phyloP scores from a whole-genome alignment of 1,140 invertebrate genomes.

The Drosophila kepulauana region DNA sequence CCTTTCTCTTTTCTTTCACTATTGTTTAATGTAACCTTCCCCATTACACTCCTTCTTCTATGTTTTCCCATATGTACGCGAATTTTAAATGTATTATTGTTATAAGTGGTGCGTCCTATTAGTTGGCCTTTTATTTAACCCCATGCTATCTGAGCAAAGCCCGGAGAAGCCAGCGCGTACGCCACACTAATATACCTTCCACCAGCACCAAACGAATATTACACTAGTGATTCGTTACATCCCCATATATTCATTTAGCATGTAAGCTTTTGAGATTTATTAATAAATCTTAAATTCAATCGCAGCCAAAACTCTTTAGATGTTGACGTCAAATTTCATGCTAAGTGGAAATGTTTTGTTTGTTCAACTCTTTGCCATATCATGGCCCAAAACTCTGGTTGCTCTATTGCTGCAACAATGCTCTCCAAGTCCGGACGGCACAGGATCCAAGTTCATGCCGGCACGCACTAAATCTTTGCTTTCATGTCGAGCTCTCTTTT shows the following conservation, averaged over 20 bases:
- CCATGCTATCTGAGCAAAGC: no score
- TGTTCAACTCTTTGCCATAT: slow-evolving; percentile 55
- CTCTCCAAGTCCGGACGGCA: slow-evolving; percentile 32
- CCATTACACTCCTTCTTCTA: no score
- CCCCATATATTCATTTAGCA: neutral
- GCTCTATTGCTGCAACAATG: slow-evolving; percentile 57
- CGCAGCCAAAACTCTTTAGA: slow-evolving; percentile 9
- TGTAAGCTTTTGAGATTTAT: slow-evolving; percentile 9
- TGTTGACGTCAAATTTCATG: slow-evolving; percentile 5
- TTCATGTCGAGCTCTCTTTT: slow-evolving; percentile 68
- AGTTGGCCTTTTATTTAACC: no score
- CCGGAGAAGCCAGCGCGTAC: no score
- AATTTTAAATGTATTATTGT: no score
- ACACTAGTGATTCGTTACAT: no score
- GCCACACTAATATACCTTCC: no score
- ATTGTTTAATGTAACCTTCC: no score
- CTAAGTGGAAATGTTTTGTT: slow-evolving; percentile 38
- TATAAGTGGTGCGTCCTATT: no score
- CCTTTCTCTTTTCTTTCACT: no score
- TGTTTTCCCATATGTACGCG: no score
- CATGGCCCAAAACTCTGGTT: slow-evolving; percentile 56
- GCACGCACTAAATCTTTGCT: slow-evolving; percentile 82
- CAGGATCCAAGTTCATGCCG: slow-evolving; percentile 75
- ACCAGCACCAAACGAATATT: no score
- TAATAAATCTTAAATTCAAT: slow-evolving; percentile 8